A percentile compares a stretch with the other conserved stretches of the same genome.
Conservation (phyloP, 2,113 vertebrate species). For the Halcyon senegalensis region DNA sequence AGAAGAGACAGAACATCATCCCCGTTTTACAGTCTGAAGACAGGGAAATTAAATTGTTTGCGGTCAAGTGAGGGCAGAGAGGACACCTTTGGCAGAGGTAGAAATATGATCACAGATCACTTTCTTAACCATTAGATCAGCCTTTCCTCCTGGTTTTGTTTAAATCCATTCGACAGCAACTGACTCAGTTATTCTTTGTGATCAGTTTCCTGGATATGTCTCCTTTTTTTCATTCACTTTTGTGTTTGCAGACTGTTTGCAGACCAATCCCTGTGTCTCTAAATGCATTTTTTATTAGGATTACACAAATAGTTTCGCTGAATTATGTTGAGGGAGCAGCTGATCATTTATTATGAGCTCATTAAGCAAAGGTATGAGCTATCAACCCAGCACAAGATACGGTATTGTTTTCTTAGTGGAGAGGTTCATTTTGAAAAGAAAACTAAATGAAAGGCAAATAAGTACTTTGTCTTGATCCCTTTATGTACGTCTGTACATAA, state of each 20-base stretch:
- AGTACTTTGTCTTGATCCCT: neutral
- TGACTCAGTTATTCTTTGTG: neutral
- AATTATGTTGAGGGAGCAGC: neutral
- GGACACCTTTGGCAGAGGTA: neutral
- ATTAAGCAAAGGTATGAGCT: neutral
- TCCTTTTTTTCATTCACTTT: neutral
- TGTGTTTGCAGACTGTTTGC: neutral
- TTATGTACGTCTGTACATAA: neutral
- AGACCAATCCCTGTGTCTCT: neutral
- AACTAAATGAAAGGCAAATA: neutral
- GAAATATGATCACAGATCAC: neutral
- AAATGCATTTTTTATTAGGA: neutral
- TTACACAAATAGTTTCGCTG: neutral
- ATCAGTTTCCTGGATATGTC: neutral
- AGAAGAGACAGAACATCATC: neutral
- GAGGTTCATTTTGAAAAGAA: neutral
- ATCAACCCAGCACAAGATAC: neutral
- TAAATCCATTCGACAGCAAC: neutral
- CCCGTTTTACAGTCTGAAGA: neutral
- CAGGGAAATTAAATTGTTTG: conserved; percentile 25
- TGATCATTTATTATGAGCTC: neutral
- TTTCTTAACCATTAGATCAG: conserved; percentile 17
- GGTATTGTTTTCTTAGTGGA: neutral
- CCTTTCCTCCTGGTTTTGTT: conserved; percentile 29
- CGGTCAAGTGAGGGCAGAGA: neutral